Evolutionary conservation across 2,113 vertebrate species (phyloP).

Genomic region (Hassar affinis): DNA sequence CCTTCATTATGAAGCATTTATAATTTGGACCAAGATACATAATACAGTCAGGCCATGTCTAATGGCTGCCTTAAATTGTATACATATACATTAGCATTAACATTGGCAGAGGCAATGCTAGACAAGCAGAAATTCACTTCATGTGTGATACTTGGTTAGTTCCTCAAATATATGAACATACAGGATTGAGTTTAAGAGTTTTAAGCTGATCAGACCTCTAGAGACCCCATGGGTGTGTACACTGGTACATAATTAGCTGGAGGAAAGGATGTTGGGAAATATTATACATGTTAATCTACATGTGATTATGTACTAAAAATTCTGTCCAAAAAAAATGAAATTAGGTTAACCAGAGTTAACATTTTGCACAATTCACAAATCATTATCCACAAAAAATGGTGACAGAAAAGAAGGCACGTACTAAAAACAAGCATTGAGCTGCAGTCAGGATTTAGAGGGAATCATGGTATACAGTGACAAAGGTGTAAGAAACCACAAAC

Average conservation of each 20-base stretch:
- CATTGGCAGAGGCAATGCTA: conserved; percentile 1
- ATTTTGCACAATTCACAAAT: conserved; percentile 27
- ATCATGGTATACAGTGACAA: neutral
- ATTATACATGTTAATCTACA: neutral
- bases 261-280: neutral
- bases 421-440: neutral
- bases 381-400: conserved; percentile 32
- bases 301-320: conserved; percentile 2
- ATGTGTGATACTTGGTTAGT: neutral
- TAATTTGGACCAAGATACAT: neutral
- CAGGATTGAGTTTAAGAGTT: neutral
- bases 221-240: neutral
- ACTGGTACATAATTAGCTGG: neutral
- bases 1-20: neutral
- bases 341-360: neutral
- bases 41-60: neutral
- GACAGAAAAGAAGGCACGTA: neutral
- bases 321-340: neutral
- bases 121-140: neutral
- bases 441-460: conserved; percentile 4
- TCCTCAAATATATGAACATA: conserved; percentile 10
- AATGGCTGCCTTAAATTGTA: neutral
- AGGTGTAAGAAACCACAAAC: conserved; percentile 19
- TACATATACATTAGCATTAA: neutral
- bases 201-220: neutral